Percentiles rank a stretch among this genome's conserved stretches.
These are phyloP conservation scores for Mugil cephalus DNA, from an alignment of 2,113 vertebrate genomes.

Conservation along the genomic window DNA sequence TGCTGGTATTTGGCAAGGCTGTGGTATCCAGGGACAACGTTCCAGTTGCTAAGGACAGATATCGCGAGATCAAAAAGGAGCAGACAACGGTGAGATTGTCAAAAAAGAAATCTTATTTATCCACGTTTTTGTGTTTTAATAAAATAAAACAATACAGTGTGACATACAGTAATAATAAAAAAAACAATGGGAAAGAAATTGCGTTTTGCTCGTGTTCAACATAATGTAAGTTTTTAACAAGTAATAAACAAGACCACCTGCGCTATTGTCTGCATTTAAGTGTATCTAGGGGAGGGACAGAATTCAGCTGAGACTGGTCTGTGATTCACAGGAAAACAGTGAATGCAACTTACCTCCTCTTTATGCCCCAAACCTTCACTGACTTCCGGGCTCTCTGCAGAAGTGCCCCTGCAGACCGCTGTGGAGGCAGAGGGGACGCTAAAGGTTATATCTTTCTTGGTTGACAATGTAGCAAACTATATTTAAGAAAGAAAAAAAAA, in stretches of 20 bases:
- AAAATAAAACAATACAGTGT: neutral
- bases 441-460: neutral
- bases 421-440: neutral
- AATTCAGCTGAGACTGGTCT: conserved; percentile 34
- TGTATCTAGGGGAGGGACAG: conserved; percentile 35
- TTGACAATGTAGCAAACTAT: conserved; percentile 54
- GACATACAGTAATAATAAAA: too few species aligned
- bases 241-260: neutral
- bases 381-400: conserved; percentile 41
- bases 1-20: neutral
- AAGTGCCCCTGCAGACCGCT: conserved; percentile 19
- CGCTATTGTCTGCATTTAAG: neutral
- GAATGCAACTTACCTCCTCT: conserved; percentile 25
- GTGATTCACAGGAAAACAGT: conserved; percentile 54
- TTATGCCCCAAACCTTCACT: conserved; percentile 42
- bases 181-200: too few species aligned
- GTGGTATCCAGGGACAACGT: conserved; percentile 72
- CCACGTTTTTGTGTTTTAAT: neutral
- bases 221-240: too few species aligned
- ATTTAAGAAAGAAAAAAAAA: neutral
- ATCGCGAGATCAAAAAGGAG: conserved; percentile 65
- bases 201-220: too few species aligned
- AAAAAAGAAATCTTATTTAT: too few species aligned
- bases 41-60: conserved; percentile 65
- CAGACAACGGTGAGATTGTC: too few species aligned